Base-by-base conservation (phyloP, 2,888 invertebrate species). In the Apamea sordens region DNA sequence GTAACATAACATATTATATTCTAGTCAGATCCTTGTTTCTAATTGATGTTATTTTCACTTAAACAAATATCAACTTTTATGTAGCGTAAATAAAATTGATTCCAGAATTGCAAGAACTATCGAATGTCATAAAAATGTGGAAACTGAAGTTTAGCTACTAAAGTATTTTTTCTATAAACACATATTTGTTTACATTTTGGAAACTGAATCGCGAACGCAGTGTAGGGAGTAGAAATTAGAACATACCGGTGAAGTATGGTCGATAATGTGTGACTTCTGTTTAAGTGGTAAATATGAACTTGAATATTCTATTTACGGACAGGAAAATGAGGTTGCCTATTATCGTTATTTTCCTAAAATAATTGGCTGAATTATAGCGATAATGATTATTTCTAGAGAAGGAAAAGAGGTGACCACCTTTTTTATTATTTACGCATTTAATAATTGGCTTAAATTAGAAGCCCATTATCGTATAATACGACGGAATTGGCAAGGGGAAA, bases 1-100 rank as follows among this genome's bases (percentile, higher is more conserved):
- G 79, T 86, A 83, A 74, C 71, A 13, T 41, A 13, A 36, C 32
- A 24, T 8, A 41, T 10, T 24, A 63, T 18, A 24, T 63, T 36
- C 7, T 47, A n/a, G 5, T 21, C 4, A 67, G 24, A 67, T 67
- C 1, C 1, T 36, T 71, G 67, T 67, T 67, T 67, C 36, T 21
- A 36, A 36, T 21, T 65, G 18, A 63, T n/a, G 18, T 36, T 18
- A 70, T n/a, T n/a, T 36, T 2, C 10, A 18, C 15, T 32, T 47
- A 24, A 24, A 50, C 28, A 28, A 28, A 69, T 47, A 68, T 47
- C n/a, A 21, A 3, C 21, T 28, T 11, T 28, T 47, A 18, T 10
- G 5, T 47, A 24, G 15, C 21, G 8, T 70, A 32, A 32, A 59
- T 24, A 69, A 50, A 28, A 32, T 5, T 67, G 0, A 50, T 69